Base-by-base conservation (phyloP, 2,113 vertebrate genomes). In the Spea multiplicata region DNA sequence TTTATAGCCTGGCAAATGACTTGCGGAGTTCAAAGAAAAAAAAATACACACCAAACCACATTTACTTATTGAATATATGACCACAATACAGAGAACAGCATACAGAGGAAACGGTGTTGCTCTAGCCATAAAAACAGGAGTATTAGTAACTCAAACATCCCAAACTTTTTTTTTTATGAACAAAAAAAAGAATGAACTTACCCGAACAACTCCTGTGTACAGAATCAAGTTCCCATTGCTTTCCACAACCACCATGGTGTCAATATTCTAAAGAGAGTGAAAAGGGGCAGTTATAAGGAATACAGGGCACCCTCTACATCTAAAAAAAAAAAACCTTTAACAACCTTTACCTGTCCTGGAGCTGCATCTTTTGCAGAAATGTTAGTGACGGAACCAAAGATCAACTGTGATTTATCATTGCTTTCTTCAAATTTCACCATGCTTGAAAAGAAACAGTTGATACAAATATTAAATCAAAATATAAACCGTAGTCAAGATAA, bases 341-440 rank as follows among this genome's bases (percentile, higher is more conserved):
- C 55, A 13, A 30, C 14, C 14, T 81, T 85, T 88, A 95, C 95
- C 92, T 95, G 88, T 73, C 99, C 89, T 0, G 96, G 95, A n/a
- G 92, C 94, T 0, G 96, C 97, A n/a, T 99, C 97, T 87, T 96
- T 98, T 68, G 97, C 97, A 3, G 90, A 87, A 78, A 99, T 93
- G 52, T 84, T 92, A 8, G 95, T 95, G 62, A 98, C 84, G 1
- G 96, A 93, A 7, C 95, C 92, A 81, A 99, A 98, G 85, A 99
- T 98, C 64, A 99, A 89, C 85, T 96, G 96, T 0, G 95, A 92
- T 0, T 91, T 91, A 81, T 97, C 94, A 0, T 98, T 98, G 90
- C 94, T 97, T 83, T 98, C 95, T 74, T 99, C 90, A 88, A 97
- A 97, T 84, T 96, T 99, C 14, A 99, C 93, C 90, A 96, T 96